These are phyloP conservation scores for Caenorhabditis brenneri DNA, from an alignment of 1,140 invertebrate species.

Conservation along the genomic window DNA sequence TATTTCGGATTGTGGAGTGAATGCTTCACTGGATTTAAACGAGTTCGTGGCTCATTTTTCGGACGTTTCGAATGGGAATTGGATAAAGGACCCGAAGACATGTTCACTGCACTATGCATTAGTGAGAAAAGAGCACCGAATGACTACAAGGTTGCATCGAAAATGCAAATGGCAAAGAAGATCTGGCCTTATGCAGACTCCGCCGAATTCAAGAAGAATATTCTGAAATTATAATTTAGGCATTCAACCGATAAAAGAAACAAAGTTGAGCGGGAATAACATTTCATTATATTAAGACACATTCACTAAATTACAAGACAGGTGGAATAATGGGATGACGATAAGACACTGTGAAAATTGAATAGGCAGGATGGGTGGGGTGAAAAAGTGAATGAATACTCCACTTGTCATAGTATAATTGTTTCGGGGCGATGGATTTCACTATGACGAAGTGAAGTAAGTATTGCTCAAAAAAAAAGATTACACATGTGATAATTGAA, in stretches of 20 bases:
- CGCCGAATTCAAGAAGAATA: background rate
- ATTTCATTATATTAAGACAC: background rate
- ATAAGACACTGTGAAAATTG: background rate
- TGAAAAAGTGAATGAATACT: background rate
- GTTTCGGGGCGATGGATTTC: background rate
- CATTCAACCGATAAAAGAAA: background rate
- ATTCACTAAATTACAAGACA: slow-evolving; percentile 12
- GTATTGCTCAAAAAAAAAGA: slow-evolving; percentile 37
- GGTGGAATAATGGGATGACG: background rate
- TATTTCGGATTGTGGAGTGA: slow-evolving; percentile 59
- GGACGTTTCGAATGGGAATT: slow-evolving; percentile 55
- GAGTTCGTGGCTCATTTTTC: slow-evolving; percentile 50
- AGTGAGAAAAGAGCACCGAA: slow-evolving; percentile 50
- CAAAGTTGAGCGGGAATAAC: background rate
- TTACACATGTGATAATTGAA: background rate
- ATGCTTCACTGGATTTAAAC: slow-evolving; percentile 49
- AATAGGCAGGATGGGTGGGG: background rate
- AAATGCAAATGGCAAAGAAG: slow-evolving; percentile 26
- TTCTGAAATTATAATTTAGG: background rate
- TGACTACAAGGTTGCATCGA: background rate
- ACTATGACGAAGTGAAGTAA: background rate
- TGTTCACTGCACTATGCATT: slow-evolving; percentile 48
- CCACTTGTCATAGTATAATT: background rate
- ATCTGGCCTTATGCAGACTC: slow-evolving; percentile 9
- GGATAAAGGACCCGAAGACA: slow-evolving; percentile 13